Conservation (phyloP, 2,113 vertebrate genomes). For the Polyodon spathula region DNA sequence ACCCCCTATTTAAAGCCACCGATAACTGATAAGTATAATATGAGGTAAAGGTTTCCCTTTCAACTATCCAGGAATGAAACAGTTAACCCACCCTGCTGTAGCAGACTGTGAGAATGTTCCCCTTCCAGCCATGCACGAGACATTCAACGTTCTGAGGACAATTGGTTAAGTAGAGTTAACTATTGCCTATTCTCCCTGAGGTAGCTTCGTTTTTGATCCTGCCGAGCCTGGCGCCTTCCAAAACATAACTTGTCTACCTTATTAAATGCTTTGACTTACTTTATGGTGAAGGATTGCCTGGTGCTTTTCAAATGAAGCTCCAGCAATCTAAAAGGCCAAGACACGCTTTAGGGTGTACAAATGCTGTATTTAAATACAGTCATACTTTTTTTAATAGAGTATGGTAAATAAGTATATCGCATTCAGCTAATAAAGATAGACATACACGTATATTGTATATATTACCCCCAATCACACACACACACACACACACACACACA, state of each 20-base stretch:
- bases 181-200: conserved; percentile 63
- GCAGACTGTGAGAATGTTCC: conserved; percentile 30
- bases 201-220: conserved; percentile 66
- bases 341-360: conserved; percentile 56
- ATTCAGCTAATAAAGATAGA: no score
- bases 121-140: conserved; percentile 44
- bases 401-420: no score
- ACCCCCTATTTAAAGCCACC: not conserved
- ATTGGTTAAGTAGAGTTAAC: conserved; percentile 67
- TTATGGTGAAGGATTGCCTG: conserved; percentile 53
- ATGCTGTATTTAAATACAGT: conserved; percentile 46
- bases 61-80: conserved; percentile 32
- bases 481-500: no score
- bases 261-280: conserved; percentile 62
- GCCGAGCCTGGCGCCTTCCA: conserved; percentile 70
- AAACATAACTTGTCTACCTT: conserved; percentile 72
- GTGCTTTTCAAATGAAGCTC: conserved; percentile 55
- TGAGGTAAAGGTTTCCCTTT: not conserved
- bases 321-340: conserved; percentile 52
- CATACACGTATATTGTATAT: no score
- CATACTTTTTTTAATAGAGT: conserved; percentile 14
- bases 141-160: conserved; percentile 61
- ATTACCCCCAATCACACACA: no score
- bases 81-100: conserved; percentile 36
- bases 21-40: not conserved